Evolutionary conservation across 1,140 invertebrate genomes (phyloP), one percentile per base, ranked within the genome.

Genomic region (Drosophila takahashii): DNA sequence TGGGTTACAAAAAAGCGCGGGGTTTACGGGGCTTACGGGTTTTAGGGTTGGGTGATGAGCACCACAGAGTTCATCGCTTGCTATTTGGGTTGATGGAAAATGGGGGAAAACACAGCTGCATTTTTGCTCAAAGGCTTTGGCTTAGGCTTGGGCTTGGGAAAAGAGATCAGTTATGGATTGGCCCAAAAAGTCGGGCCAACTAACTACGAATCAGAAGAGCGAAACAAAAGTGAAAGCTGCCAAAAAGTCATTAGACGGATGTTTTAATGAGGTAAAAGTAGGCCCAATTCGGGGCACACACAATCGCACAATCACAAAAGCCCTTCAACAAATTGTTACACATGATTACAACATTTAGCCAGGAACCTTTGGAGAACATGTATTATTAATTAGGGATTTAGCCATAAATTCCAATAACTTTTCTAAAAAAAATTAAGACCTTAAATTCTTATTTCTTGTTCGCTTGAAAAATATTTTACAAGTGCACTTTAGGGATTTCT

Each of bases 211-310:
- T 37, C 13, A 47, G 36, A 36, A 41, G 37, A 66, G 15, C 18
- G 61, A 67, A 67, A 70, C 50, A 70, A 70, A 70, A 87, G 79
- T 81, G 83, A 86, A 86, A 85, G 81, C 78, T 66, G 81, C 83
- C 69, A 66, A 86, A 85, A 71, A 67, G 44, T 54, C 80, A 85
- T 77, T 86, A 84, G 56, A 56, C 50, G 37, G 48, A 37, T 44
- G 42, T 52, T 73, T 61, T 81, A 81, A 81, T 78, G 79, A 78
- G 51, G 66, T 60, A 77, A 80, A 80, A 81, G 59, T 77, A 65
- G 81, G 56, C 64, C 61, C 52, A 56, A 67, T 72, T 54, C 36
- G 32, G 66, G 48, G 44, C 71, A 80, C 47, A 76, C 61, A 77
- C 60, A 75, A 59, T 60, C 26, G 48, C 32, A 48, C 47, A 61